Percentiles rank a stretch among this genome's conserved stretches.
These are phyloP conservation scores for Trypoxylus dichotomus DNA, from an alignment of 1,140 invertebrate species.

Conservation along the genomic window DNA sequence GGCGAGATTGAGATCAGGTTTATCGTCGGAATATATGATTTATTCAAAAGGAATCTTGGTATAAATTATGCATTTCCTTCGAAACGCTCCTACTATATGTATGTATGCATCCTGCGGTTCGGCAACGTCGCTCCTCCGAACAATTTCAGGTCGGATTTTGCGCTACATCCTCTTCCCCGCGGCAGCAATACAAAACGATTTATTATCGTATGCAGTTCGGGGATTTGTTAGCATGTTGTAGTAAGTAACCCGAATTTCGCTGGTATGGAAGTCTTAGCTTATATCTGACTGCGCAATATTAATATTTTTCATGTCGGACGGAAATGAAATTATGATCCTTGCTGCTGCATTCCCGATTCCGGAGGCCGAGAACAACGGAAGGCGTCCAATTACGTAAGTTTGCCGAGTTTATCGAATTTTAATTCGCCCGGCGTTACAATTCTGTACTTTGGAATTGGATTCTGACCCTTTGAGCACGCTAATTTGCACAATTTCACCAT, in stretches of 20 bases:
- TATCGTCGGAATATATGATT: not conserved
- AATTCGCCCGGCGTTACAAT: not conserved
- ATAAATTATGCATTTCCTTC: conserved; percentile 7
- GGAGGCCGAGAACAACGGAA: not conserved
- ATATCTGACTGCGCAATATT: not conserved
- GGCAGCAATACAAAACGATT: not conserved
- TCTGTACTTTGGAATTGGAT: too few relatives aligned
- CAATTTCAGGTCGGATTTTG: not conserved
- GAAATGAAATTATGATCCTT: not conserved
- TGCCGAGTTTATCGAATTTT: not conserved
- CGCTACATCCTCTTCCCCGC: not conserved
- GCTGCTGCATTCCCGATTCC: not conserved
- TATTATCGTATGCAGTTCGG: not conserved
- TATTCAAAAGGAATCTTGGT: not conserved
- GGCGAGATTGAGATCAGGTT: not conserved
- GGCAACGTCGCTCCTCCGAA: not conserved
- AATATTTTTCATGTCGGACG: not conserved
- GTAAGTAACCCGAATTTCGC: not conserved
- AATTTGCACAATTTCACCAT: too few relatives aligned
- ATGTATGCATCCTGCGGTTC: not conserved
- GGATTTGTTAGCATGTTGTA: not conserved
- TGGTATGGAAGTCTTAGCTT: not conserved
- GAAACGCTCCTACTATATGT: not conserved
- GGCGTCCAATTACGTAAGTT: not conserved
- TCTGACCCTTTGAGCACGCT: too few relatives aligned